These are phyloP conservation scores for Steatornis caripensis DNA, from an alignment of 2,113 vertebrate species.

Conservation along the genomic window DNA sequence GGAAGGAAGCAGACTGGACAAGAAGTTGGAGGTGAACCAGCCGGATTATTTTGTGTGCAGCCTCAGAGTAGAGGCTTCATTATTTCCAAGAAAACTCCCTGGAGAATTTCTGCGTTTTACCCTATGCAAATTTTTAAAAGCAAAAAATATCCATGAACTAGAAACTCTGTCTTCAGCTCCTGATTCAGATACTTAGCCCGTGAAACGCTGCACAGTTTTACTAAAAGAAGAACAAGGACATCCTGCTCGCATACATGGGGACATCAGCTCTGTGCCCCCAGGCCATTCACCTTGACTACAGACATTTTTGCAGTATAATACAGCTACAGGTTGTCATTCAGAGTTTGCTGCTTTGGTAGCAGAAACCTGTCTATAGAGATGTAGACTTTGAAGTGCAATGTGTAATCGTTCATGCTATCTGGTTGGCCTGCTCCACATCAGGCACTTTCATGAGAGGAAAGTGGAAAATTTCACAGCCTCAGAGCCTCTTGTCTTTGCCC, in stretches of 20 bases:
- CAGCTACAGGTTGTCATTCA: background rate
- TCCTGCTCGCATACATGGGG: background rate
- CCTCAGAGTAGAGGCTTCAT: background rate
- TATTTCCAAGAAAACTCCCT: background rate
- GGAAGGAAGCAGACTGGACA: background rate
- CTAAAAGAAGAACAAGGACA: background rate
- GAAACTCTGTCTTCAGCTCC: background rate
- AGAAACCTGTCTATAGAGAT: background rate
- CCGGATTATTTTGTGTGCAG: background rate
- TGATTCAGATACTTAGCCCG: background rate
- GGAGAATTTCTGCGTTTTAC: background rate
- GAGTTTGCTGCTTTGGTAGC: background rate
- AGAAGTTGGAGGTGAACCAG: background rate
- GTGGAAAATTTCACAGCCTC: background rate
- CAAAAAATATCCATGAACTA: background rate
- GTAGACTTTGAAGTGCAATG: background rate
- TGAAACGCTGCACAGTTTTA: background rate
- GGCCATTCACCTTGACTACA: accelerated
- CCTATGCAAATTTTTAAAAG: background rate
- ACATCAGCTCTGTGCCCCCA: background rate
- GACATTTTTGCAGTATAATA: background rate
- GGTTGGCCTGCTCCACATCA: background rate
- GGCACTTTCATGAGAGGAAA: background rate
- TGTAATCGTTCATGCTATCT: background rate
- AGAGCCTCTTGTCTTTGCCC: background rate